Percentiles rank a stretch among this genome's conserved stretches.
These are phyloP conservation scores for Alexandromys fortis DNA, from an alignment of 2,113 vertebrate species.

Conservation along the genomic window DNA sequence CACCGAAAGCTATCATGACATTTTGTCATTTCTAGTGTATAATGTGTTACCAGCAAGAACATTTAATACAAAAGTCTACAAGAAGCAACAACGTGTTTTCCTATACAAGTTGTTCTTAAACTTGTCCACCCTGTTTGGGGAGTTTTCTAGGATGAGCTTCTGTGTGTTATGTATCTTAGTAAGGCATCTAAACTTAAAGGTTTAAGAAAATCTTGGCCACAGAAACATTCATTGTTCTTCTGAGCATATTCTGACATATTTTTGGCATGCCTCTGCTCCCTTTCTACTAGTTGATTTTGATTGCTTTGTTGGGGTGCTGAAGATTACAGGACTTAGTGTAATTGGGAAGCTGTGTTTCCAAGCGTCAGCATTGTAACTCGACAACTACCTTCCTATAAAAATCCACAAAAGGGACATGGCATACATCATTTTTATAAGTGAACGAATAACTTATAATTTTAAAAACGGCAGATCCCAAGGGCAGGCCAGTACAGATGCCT, in stretches of 20 bases:
- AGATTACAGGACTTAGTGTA: neutral
- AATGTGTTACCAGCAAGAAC: neutral
- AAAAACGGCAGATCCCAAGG: too few relatives aligned
- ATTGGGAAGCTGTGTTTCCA: neutral
- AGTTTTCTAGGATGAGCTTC: neutral
- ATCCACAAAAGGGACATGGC: neutral
- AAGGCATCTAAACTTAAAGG: neutral
- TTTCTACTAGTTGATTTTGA: neutral
- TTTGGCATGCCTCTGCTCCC: neutral
- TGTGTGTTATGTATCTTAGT: neutral
- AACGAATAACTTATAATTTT: neutral
- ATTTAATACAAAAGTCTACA: neutral
- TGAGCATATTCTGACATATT: constrained; percentile 9
- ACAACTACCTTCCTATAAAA: neutral
- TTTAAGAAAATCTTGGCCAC: neutral
- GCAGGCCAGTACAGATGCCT: too few relatives aligned
- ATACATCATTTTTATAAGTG: neutral
- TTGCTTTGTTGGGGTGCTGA: neutral
- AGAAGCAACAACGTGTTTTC: constrained; percentile 16
- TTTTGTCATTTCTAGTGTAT: neutral
- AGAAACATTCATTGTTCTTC: neutral
- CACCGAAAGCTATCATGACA: neutral
- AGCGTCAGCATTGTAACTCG: neutral
- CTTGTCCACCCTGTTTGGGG: neutral
- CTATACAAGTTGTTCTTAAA: neutral